These are phyloP conservation scores for Paedocypris sp. DNA, from an alignment of 2,113 vertebrate species.

Conservation along the genomic window DNA sequence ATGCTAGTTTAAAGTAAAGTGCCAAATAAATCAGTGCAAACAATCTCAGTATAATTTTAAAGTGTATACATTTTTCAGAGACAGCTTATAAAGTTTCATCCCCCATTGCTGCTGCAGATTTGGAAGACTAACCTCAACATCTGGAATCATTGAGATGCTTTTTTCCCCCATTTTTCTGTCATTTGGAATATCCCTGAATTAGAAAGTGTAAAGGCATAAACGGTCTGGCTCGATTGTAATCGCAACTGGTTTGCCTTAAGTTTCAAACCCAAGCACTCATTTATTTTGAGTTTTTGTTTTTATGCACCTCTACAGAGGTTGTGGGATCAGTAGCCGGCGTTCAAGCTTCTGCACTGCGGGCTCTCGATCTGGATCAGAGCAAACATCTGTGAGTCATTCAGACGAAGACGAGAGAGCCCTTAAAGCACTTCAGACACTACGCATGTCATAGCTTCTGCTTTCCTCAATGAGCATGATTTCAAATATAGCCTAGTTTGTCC, in stretches of 20 bases:
- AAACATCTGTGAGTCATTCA: conserved; percentile 54
- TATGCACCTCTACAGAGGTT: conserved; percentile 30
- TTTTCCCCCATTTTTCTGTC: conserved; percentile 1
- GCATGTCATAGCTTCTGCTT: conserved; percentile 25
- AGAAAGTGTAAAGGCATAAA: conserved; percentile 22
- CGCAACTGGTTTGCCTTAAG: conserved; percentile 13
- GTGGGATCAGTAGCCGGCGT: conserved; percentile 44
- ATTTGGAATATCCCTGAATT: conserved; percentile 21
- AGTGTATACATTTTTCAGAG: conserved; percentile 22
- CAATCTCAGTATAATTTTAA: conserved; percentile 22
- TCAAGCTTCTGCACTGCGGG: conserved; percentile 41
- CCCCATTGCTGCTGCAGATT: neutral
- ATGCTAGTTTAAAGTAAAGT: too few relatives aligned
- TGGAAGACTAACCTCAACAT: conserved; percentile 31
- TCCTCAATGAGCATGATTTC: conserved; percentile 11
- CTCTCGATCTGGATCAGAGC: conserved; percentile 34
- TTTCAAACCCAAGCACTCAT: conserved; percentile 40
- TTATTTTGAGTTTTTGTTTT: conserved; percentile 37
- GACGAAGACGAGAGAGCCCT: conserved; percentile 33
- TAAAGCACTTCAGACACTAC: conserved; percentile 27
- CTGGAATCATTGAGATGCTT: conserved; percentile 32
- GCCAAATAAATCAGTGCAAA: conserved; percentile 19
- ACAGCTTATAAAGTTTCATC: conserved; percentile 10
- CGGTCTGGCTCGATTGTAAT: conserved; percentile 27
- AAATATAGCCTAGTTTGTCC: conserved; percentile 18